A percentile compares a stretch with the other conserved stretches of the same genome.
Evolutionary conservation across 2,888 invertebrate genomes (phyloP).

Genomic region (Sussaba pulchella): DNA sequence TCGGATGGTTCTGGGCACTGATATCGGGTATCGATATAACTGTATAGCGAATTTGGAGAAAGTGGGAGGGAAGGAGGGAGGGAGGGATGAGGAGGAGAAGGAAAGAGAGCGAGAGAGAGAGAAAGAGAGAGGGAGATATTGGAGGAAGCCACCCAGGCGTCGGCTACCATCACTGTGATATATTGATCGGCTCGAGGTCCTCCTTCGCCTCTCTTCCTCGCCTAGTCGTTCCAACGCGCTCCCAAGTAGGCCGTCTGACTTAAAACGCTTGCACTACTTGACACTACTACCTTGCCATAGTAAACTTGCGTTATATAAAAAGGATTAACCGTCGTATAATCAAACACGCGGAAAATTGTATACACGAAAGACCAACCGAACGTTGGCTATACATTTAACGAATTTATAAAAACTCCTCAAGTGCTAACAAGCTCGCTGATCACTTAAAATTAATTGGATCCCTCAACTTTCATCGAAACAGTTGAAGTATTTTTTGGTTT

Average conservation of each 20-base stretch:
- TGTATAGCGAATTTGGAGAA: not conserved
- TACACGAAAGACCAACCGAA: not conserved
- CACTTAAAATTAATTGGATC: no score
- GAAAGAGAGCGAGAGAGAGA: slow-evolving; percentile 21
- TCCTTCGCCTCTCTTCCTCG: slow-evolving; percentile 22
- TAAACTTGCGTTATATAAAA: not conserved
- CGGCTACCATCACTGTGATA: slow-evolving; percentile 64
- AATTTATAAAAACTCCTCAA: no score
- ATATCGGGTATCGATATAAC: slow-evolving; percentile 16
- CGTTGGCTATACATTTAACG: no score
- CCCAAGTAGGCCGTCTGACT: not conserved
- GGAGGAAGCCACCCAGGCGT: slow-evolving; percentile 55
- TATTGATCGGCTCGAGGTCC: slow-evolving; percentile 59
- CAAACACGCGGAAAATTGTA: not conserved
- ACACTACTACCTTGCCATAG: not conserved
- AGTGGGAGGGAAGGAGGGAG: not conserved
- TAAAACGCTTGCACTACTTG: slow-evolving; percentile 25
- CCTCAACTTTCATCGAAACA: no score
- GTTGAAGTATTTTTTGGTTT: no score
- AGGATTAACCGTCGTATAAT: not conserved
- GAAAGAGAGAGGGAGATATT: slow-evolving; percentile 34
- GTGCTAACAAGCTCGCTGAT: no score
- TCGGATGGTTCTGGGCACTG: slow-evolving; percentile 22
- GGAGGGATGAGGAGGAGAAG: not conserved
- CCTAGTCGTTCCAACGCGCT: not conserved